Conservation (phyloP, 1,140 invertebrate genomes). For the Teleopsis dalmanni region DNA sequence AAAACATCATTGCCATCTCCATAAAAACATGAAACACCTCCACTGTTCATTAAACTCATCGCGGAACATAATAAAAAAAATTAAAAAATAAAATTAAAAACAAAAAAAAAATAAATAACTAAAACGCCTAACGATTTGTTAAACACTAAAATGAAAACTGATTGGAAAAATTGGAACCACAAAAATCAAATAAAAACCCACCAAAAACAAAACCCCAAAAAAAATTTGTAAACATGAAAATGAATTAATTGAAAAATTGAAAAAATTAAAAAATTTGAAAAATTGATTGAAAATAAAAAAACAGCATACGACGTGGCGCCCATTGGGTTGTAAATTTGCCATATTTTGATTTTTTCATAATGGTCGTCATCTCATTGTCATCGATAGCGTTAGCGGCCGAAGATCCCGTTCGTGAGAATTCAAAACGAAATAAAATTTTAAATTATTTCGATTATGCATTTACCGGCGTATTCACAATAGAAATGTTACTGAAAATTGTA, state of each 20-base stretch:
- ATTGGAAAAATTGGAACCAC: too few relatives aligned
- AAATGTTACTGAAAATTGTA: slow-evolving; percentile 94
- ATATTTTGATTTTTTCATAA: slow-evolving; percentile 99
- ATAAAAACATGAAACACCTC: too few relatives aligned
- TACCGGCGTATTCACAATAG: slow-evolving; percentile 98
- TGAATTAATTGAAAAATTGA: slow-evolving; percentile 4
- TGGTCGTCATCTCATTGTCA: slow-evolving; percentile 96
- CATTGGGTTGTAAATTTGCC: slow-evolving; percentile 97
- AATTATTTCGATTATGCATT: slow-evolving; percentile 99
- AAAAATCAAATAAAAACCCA: neutral
- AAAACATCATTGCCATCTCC: too few relatives aligned
- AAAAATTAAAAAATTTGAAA: slow-evolving; percentile 7
- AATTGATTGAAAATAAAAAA: slow-evolving; percentile 2
- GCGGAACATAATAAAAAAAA: too few relatives aligned
- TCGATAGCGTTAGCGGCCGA: slow-evolving; percentile 98
- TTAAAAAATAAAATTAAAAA: too few relatives aligned
- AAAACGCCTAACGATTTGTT: slow-evolving; percentile 5
- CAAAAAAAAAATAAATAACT: neutral
- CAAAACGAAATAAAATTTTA: slow-evolving; percentile 79
- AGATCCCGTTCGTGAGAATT: slow-evolving; percentile 92
- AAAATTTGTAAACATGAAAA: slow-evolving; percentile 7
- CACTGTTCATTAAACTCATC: too few relatives aligned
- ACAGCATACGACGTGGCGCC: slow-evolving; percentile 79
- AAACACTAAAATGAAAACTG: slow-evolving; percentile 3
- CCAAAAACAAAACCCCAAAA: slow-evolving; percentile 5